Conservation (phyloP, 2,888 invertebrate genomes). For the Tineola bisselliella region DNA sequence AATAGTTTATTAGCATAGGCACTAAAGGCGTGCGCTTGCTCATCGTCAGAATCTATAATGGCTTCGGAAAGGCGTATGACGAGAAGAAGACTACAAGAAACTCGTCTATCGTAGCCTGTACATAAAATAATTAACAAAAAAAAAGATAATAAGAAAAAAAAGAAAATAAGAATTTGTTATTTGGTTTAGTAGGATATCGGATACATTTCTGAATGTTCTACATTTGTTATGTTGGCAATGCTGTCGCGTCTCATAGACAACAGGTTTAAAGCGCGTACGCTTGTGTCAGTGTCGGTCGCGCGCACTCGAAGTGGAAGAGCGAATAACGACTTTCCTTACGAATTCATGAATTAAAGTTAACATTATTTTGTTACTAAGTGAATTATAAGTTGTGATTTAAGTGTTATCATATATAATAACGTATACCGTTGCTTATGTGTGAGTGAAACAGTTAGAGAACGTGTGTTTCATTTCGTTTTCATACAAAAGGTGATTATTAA, state of each 20-base stretch:
- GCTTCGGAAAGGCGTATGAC: no score
- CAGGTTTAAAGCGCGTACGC: background rate
- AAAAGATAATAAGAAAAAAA: no score
- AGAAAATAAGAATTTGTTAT: no score
- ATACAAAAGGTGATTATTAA: background rate
- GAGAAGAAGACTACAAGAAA: no score
- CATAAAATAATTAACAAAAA: no score
- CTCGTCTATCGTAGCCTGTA: no score
- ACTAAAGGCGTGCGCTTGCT: no score
- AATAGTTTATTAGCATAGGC: no score
- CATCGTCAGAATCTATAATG: no score
- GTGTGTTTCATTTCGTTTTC: background rate
- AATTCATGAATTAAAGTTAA: background rate
- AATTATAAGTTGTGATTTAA: background rate
- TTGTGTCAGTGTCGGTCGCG: background rate
- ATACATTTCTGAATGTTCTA: background rate
- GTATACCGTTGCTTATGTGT: background rate
- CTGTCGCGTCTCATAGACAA: conserved; percentile 7
- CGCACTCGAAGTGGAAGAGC: background rate
- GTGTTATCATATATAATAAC: background rate
- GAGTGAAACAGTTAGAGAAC: background rate
- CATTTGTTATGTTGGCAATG: background rate
- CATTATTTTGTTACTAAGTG: background rate
- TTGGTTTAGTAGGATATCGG: no score
- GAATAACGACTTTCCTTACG: conserved; percentile 1